phyloP scores from a whole-genome alignment of 2,113 vertebrate species.

The Microcebus jonahi region DNA sequence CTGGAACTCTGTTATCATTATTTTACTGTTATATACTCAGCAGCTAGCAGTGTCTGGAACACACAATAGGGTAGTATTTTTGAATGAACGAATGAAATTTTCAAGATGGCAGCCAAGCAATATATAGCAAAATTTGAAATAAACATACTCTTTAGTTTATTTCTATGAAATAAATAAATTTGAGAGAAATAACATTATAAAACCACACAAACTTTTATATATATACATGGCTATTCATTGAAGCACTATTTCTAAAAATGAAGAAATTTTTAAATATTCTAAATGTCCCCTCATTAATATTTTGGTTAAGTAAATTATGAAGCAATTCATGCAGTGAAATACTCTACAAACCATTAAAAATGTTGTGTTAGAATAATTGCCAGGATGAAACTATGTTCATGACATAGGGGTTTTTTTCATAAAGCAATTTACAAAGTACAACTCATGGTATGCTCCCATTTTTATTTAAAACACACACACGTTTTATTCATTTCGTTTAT shows the following conservation, averaged over 20 bases:
- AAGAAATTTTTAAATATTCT: not conserved
- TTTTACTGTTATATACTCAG: not conserved
- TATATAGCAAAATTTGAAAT: constrained; percentile 31
- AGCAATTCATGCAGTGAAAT: not conserved
- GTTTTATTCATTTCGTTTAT: not conserved
- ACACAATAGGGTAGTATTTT: not conserved
- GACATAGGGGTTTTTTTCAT: not conserved
- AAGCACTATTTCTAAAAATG: constrained; percentile 20
- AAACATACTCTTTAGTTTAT: not conserved
- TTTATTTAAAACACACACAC: not conserved
- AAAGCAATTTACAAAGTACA: not conserved
- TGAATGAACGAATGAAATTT: not conserved
- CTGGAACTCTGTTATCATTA: not conserved
- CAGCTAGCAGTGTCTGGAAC: not conserved
- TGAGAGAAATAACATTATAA: constrained; percentile 7
- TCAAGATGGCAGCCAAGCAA: not conserved
- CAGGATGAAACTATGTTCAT: not conserved
- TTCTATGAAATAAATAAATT: not conserved
- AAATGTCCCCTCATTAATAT: not conserved
- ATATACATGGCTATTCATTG: not conserved
- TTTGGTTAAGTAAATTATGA: not conserved
- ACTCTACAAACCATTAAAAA: not conserved
- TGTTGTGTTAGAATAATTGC: not conserved
- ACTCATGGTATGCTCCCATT: not conserved
- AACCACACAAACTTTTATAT: not conserved